A percentile compares a stretch with the other conserved stretches of the same genome.
phyloP scores from a whole-genome alignment of 2,113 vertebrate genomes.

The Oryctolagus cuniculus region DNA sequence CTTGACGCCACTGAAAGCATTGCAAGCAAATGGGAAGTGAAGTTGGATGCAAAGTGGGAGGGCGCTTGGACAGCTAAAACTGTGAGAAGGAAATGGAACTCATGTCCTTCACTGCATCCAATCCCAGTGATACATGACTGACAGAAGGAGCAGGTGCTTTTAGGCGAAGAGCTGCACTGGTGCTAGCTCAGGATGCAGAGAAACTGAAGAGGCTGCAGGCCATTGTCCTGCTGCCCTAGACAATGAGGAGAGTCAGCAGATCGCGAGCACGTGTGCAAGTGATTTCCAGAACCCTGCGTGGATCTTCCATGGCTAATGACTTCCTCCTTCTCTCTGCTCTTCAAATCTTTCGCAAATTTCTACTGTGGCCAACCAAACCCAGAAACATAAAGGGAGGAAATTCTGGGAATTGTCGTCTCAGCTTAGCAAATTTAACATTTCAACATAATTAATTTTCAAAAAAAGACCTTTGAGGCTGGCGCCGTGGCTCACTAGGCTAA shows the following conservation, averaged over 20 bases:
- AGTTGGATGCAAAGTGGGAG: background rate
- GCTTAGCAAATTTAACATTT: background rate
- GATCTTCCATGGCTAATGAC: background rate
- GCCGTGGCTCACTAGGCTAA: too few species aligned
- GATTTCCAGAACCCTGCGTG: background rate
- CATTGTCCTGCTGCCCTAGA: background rate
- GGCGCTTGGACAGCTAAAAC: background rate
- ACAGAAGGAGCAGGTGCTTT: background rate
- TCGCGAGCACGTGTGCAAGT: background rate
- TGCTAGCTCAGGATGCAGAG: background rate
- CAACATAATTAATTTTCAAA: constrained; percentile 41
- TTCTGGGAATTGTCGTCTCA: constrained; percentile 54
- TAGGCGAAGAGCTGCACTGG: background rate
- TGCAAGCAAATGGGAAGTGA: background rate
- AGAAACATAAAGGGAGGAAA: background rate
- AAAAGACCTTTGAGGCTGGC: background rate
- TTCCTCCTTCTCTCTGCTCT: background rate
- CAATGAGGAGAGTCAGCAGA: background rate
- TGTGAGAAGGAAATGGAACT: background rate
- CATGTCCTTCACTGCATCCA: background rate
- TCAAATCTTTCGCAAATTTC: constrained; percentile 12
- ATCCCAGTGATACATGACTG: background rate
- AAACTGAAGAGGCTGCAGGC: background rate
- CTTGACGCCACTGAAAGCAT: background rate
- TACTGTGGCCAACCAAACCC: background rate